Conservation (phyloP, 2,888 invertebrate species). For the Lochmaea crataegi region DNA sequence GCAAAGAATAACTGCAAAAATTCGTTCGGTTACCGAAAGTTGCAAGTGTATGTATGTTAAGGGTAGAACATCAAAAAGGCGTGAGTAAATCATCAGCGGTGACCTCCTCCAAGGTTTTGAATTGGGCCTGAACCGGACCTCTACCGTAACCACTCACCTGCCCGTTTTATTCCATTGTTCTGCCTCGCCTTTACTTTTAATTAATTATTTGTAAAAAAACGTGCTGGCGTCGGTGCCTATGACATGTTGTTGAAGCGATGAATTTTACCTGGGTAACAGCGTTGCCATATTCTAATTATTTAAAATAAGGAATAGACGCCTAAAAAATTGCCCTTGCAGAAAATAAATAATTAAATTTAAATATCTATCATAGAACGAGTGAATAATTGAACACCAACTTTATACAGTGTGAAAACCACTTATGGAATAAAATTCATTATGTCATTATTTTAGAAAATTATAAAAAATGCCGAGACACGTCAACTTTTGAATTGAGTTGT, state of each 20-base stretch:
- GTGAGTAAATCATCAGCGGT: conserved; percentile 39
- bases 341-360: too few relatives aligned
- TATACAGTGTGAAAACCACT: too few relatives aligned
- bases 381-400: too few relatives aligned
- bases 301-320: background rate
- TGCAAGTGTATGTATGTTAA: conserved; percentile 6
- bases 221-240: conserved; percentile 21
- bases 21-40: background rate
- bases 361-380: too few relatives aligned
- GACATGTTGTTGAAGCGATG: conserved; percentile 19
- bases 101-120: conserved; percentile 60
- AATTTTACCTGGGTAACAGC: conserved; percentile 12
- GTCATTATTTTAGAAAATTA: too few relatives aligned
- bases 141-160: conserved; percentile 54
- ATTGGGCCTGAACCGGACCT: conserved; percentile 38
- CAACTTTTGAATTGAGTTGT: too few relatives aligned
- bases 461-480: too few relatives aligned
- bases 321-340: too few relatives aligned
- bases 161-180: conserved; percentile 54
- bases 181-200: conserved; percentile 43
- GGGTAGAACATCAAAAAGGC: background rate
- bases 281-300: conserved; percentile 10
- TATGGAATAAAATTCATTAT: too few relatives aligned
- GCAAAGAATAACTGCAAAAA: background rate
- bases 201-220: conserved; percentile 43